Evolutionary conservation across 2,888 invertebrate species (phyloP), one percentile per base, ranked within the genome.

Genomic region (Netelia fuscicornis): DNA sequence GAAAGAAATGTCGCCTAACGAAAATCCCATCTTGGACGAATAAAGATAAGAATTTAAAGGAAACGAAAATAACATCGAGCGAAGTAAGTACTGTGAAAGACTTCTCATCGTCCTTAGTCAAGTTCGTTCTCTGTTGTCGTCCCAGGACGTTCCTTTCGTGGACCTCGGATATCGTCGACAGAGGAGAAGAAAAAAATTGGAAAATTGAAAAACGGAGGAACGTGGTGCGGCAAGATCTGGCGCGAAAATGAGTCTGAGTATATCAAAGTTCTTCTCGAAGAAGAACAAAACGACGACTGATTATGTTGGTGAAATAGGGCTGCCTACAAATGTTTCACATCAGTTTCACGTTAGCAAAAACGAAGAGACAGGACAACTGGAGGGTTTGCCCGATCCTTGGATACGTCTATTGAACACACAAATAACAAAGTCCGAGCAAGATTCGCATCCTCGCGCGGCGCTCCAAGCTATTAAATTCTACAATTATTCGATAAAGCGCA

Each of bases 401-500:
- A 94, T 96, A 81, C 95, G 96, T 70, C 95, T 98, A 75, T 95
- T 98, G 88, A 96, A 97, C 90, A 96, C 97, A 17, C 97, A 98
- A 92, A 97, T 98, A 87, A 97, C 98, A 54, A 96, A 97, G 89
- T 97, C 96, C 58, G 98, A 98, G 92, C 98, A 98, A 94, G 96
- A 97, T 93, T 96, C 98, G 90, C 98, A 99, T 94, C 98, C 98
- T 2, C 96, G 96, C 90, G 98, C 98, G 54, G 98, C 98, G 1
- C 96, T 98, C 79, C 97, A 98, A 92, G 99, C 98, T 37, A 96
- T 99, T 75, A 98, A 98, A 91, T 98, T 97, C 92, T 98, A 98
- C 92, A 97, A 98, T 92, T 97, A 97, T 94, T 97, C 97, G 10
- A 97, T 97, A 88, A 97, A 97, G 91, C 97, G 97, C 90, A 97